Evolutionary conservation across 2,797 vertebrate genomes (phyloP).

Genomic region (Gymnoscopelus microlampas): DNA sequence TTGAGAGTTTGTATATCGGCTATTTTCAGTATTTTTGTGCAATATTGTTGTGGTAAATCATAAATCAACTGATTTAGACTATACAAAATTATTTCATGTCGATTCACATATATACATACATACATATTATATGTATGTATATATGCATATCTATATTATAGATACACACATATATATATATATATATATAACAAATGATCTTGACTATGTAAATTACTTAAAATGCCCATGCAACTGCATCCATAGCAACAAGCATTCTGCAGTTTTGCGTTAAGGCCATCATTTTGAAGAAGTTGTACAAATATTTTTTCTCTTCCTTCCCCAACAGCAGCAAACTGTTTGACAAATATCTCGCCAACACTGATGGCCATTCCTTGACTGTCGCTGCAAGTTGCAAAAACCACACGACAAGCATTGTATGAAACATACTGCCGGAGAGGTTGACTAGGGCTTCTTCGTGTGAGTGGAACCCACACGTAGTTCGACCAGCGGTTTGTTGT

Average conservation of each 20-base stretch:
- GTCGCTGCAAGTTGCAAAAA: conserved; percentile 17
- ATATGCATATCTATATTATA: no score
- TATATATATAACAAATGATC: no score
- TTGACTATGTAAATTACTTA: no score
- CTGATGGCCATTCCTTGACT: conserved; percentile 36
- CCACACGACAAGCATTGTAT: neutral
- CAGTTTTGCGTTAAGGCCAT: conserved; percentile 71
- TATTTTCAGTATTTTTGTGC: no score
- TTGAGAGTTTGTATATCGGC: no score
- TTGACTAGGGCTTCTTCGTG: neutral
- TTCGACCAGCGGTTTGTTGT: neutral
- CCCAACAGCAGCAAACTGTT: conserved; percentile 40
- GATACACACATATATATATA: no score
- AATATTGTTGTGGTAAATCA: no score
- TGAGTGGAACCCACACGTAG: neutral
- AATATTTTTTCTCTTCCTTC: conserved; percentile 43
- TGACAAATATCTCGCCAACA: conserved; percentile 49
- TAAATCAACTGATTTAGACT: no score
- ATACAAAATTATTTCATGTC: no score
- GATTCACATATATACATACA: no score
- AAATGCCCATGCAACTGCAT: no score
- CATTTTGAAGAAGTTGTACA: conserved; percentile 59
- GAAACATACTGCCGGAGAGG: conserved; percentile 8
- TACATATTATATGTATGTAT: no score
- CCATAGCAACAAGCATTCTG: conserved; percentile 76